Base-by-base conservation (phyloP, 1,140 invertebrate genomes). In the Listronotus oregonensis region DNA sequence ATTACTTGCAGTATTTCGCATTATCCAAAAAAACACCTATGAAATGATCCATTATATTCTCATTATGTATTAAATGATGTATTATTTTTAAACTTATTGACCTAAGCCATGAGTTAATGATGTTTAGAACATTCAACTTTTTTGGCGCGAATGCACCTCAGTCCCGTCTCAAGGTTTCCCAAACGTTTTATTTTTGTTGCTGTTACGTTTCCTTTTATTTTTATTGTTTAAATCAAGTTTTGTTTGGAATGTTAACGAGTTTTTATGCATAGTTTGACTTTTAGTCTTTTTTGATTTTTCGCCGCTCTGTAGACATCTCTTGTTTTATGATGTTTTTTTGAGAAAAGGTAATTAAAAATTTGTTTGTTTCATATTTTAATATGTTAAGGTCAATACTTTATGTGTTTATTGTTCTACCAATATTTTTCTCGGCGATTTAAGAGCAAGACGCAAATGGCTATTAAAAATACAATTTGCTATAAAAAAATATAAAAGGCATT, bases 51-150 rank as follows among this genome's bases (percentile, higher is more conserved):
- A 27, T 27, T 27, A 27, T 27, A 27, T 27, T 27, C 21, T 27
- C 21, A 27, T 27, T 27, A 27, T 27, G 21, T 37, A 37, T 37
- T 15, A 34, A 15, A 27, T 15, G 27, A 31, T n/a, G 21, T 44
- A 44, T 57, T 57, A 43, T 14, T 57, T 43, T 37, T 17, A 44
- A 11, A 10, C 40, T 27, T 57, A 39, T 44, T 59, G 44, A 59
- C 57, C 57, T 47, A 59, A 59, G 46, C 31, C 32, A 49, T 14
- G 40, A 43, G 59, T 61, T 59, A 59, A 59, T 59, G 57, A 27
- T 59, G 57, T 49, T 59, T 59, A 59, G 57, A 59, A 59, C 57
- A 59, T 59, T 61, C 59, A 61, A 63, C 60, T 54, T 63, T 62
- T 63, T 54, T 51, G 60, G 31, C 50, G 50, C 60, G 49, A 55